Evolutionary conservation across 2,888 invertebrate genomes (phyloP).

Genomic region (Linnaemya vulpina): DNA sequence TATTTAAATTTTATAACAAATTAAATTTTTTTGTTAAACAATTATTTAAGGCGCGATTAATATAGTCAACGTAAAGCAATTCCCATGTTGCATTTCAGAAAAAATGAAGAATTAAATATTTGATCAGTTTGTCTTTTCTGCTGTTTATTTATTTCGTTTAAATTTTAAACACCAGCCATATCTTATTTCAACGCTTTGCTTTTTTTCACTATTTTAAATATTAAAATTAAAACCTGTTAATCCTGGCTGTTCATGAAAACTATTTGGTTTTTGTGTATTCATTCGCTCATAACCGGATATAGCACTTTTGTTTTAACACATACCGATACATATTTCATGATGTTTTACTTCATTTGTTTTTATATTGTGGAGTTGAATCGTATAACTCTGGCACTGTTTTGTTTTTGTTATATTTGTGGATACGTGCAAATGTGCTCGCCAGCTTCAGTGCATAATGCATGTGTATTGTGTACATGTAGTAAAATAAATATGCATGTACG

Average conservation of each 20-base stretch:
- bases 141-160: conserved; percentile 22
- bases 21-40: too few relatives aligned
- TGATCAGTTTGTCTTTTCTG: neutral
- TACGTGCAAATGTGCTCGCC: too few relatives aligned
- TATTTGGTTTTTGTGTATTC: conserved; percentile 33
- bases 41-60: too few relatives aligned
- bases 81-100: too few relatives aligned
- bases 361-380: conserved; percentile 34
- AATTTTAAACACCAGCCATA: conserved; percentile 18
- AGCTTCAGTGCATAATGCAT: too few relatives aligned
- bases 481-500: conserved; percentile 8
- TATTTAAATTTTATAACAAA: too few relatives aligned
- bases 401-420: neutral
- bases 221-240: conserved; percentile 63
- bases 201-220: conserved; percentile 30
- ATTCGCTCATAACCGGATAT: conserved; percentile 67
- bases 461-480: neutral
- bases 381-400: neutral
- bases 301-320: conserved; percentile 70
- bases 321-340: conserved; percentile 56
- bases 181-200: neutral
- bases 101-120: conserved; percentile 14
- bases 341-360: conserved; percentile 44
- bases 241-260: conserved; percentile 57
- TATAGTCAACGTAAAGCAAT: too few relatives aligned